phyloP scores from a whole-genome alignment of 1,140 invertebrate genomes.

The Drosophila fuyamai region DNA sequence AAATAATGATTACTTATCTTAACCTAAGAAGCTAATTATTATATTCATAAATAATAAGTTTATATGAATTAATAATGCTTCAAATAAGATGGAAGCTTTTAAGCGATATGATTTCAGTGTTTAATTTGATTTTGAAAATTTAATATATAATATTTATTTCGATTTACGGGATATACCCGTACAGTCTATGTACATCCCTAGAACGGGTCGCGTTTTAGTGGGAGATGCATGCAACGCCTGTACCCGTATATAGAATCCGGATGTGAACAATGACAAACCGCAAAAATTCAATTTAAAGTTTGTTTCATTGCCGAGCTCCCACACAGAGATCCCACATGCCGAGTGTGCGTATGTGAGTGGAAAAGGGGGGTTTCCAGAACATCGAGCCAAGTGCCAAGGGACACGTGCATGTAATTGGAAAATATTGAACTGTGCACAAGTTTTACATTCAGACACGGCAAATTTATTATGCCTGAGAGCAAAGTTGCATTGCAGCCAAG shows the following conservation, averaged over 20 bases:
- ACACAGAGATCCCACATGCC: slow-evolving; percentile 10
- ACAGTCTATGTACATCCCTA: neutral
- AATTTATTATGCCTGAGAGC: slow-evolving; percentile 55
- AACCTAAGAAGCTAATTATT: too few species aligned
- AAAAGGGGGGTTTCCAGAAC: neutral
- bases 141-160: too few species aligned
- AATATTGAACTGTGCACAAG: slow-evolving; percentile 71
- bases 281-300: slow-evolving; percentile 82
- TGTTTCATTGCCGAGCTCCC: slow-evolving; percentile 62
- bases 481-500: slow-evolving; percentile 23
- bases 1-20: too few species aligned
- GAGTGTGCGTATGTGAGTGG: slow-evolving; percentile 16
- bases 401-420: slow-evolving; percentile 77
- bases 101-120: too few species aligned
- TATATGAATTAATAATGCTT: too few species aligned
- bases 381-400: slow-evolving; percentile 33
- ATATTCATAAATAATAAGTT: too few species aligned
- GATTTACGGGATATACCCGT: too few species aligned
- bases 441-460: slow-evolving; percentile 34
- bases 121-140: too few species aligned
- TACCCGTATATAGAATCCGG: slow-evolving; percentile 40
- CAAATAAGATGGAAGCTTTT: too few species aligned
- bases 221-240: slow-evolving; percentile 9
- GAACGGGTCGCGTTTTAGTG: slow-evolving; percentile 1
- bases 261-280: slow-evolving; percentile 78